Evolutionary conservation across 2,797 vertebrate species (phyloP).

Genomic region (Meriones psammophilus): DNA sequence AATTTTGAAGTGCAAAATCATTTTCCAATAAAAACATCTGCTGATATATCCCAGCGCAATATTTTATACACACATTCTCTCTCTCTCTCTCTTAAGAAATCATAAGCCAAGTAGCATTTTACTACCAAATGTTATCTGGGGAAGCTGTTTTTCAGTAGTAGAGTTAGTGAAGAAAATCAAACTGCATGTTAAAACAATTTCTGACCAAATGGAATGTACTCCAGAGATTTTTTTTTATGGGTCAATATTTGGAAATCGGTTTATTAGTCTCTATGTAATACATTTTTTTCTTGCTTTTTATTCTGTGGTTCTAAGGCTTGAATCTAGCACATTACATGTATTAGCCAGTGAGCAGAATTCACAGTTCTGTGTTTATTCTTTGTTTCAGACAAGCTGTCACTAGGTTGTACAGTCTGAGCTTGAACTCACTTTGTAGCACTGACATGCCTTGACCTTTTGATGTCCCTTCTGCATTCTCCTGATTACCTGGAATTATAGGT

Average conservation of each 20-base stretch:
- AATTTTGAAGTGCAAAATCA: constrained; percentile 53
- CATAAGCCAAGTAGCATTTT: constrained; percentile 33
- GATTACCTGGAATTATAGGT: no score
- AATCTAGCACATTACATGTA: not conserved
- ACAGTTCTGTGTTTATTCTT: not conserved
- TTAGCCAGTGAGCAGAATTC: not conserved
- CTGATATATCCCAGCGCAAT: not conserved
- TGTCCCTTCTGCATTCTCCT: not conserved
- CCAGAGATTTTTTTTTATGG: not conserved
- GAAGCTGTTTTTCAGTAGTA: not conserved
- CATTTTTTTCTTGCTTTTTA: not conserved
- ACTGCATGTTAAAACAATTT: not conserved
- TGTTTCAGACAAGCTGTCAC: not conserved
- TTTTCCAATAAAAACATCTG: constrained; percentile 47
- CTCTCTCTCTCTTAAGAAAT: not conserved
- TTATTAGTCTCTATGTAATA: not conserved
- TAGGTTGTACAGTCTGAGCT: not conserved
- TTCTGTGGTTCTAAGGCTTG: not conserved
- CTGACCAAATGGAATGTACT: constrained; percentile 8
- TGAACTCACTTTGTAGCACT: not conserved
- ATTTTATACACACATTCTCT: not conserved
- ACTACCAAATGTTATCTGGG: constrained; percentile 8
- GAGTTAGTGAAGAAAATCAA: not conserved
- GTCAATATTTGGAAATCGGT: not conserved
- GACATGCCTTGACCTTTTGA: no score